Percentiles rank a stretch among this genome's conserved stretches.
phyloP scores from a whole-genome alignment of 2,113 vertebrate species.

The Scolopax mira region DNA sequence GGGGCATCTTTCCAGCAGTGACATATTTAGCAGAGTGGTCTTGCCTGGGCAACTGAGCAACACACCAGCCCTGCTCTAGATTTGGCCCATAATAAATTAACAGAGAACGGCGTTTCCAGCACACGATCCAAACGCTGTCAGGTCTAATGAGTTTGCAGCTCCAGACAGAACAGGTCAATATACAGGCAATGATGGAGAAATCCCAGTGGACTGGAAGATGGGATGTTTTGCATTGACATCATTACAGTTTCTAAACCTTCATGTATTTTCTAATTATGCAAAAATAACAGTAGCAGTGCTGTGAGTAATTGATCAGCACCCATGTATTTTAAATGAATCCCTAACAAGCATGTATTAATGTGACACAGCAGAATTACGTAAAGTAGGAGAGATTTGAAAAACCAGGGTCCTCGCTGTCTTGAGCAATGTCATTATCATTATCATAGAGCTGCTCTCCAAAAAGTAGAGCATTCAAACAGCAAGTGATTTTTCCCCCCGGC shows the following conservation, averaged over 20 bases:
- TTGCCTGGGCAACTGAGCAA: not conserved
- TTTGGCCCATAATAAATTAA: constrained; percentile 20
- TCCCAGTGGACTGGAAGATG: not conserved
- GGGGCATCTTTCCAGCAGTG: not conserved
- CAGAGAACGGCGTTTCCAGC: constrained; percentile 5
- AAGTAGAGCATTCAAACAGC: constrained; percentile 47
- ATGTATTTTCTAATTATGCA: constrained; percentile 17
- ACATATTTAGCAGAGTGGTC: not conserved
- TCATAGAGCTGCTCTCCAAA: constrained; percentile 17
- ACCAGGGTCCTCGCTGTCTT: constrained; percentile 18
- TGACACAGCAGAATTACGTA: constrained; percentile 23
- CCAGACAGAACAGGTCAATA: constrained; percentile 25
- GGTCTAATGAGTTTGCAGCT: constrained; percentile 40
- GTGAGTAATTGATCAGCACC: constrained; percentile 30
- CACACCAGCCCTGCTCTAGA: not conserved
- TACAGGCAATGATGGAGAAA: constrained; percentile 24
- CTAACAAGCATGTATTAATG: constrained; percentile 24
- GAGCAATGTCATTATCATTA: constrained; percentile 51
- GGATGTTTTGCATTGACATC: constrained; percentile 10
- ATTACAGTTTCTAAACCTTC: constrained; percentile 11
- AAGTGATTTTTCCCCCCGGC: constrained; percentile 18
- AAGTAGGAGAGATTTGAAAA: constrained; percentile 32
- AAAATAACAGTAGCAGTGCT: not conserved
- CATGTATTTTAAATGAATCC: constrained; percentile 32
- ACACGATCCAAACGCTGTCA: not conserved